Evolutionary conservation across 2,797 vertebrate genomes (phyloP), one percentile per base, ranked within the genome.

Genomic region (Cryptoblepharus egeriae): DNA sequence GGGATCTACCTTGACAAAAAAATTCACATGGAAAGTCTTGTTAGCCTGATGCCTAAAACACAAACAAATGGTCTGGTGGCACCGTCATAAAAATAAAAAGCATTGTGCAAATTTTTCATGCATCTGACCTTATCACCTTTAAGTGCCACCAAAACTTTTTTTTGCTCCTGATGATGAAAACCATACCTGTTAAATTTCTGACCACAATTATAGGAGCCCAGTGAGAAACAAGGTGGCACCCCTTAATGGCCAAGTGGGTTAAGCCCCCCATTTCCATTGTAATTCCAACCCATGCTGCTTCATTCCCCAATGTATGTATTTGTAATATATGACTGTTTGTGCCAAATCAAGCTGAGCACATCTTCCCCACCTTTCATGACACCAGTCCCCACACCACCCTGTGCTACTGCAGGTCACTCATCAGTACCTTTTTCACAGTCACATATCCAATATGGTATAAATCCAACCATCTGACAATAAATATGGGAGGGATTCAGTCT

Each of bases 401-500:
- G 9, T 32, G 28, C 8, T 24, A n/a, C 30, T 28, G 39, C 49
- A 55, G 26, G 35, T 45, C 20, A 30, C 28, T 75, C 69, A 65
- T 57, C 42, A 28, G 72, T 63, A 71, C 72, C 35, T 30, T 69
- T 1, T 32, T 52, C 42, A 57, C 76, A 0, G 20, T 58, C 88
- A 89, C 88, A 79, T 93, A 85, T 86, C 85, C 90, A 91, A 87
- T 88, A 83, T 92, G 91, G 88, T 90, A 90, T 91, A 76, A 22
- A 90, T 88, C 63, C 87, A 88, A 8, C 91, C 88, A 92, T 89
- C 92, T 90, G 91, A 91, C 89, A 93, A 93, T 93, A 93, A 93
- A 93, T 87, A 76, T 90, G 89, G 90, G 93, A 93, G 89, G 90
- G 89, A 92, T 91, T 89, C 91, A 32, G 24, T 22, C 28, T 76